These are phyloP conservation scores for Oophaga sylvatica DNA, from an alignment of 2,797 vertebrate genomes.

Conservation along the genomic window DNA sequence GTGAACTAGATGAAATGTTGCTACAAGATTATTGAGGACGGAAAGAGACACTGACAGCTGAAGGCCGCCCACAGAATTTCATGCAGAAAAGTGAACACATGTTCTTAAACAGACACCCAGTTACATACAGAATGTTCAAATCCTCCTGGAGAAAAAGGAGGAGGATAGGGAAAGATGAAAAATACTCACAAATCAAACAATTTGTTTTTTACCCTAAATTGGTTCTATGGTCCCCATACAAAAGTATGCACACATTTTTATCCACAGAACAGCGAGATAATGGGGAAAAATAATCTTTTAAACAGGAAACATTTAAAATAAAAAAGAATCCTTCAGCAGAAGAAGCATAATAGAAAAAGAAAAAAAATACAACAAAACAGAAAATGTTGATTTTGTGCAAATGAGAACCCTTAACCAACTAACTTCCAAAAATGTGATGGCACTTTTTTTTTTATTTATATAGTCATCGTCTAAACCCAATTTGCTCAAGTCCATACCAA, in stretches of 20 bases:
- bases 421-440: neutral
- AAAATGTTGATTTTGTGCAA: too few relatives aligned
- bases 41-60: slow-evolving; percentile 45
- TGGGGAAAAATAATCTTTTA: too few relatives aligned
- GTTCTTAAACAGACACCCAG: slow-evolving; percentile 36
- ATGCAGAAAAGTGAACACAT: slow-evolving; percentile 51
- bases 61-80: slow-evolving; percentile 55
- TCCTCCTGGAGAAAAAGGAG: neutral
- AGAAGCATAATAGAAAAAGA: too few relatives aligned
- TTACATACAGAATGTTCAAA: slow-evolving; percentile 33
- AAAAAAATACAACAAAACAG: too few relatives aligned
- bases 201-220: too few relatives aligned
- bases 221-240: too few relatives aligned
- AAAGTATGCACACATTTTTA: too few relatives aligned
- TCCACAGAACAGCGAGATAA: neutral
- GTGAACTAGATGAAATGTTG: neutral
- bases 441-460: too few relatives aligned
- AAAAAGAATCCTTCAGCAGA: neutral
- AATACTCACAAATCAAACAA: neutral
- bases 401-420: too few relatives aligned
- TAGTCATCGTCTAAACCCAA: neutral
- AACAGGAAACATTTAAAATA: too few relatives aligned
- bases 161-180: neutral
- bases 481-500: neutral
- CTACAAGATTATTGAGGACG: slow-evolving; percentile 20